Conservation (phyloP, 2,797 vertebrate species). For the Schizothorax lantsangensis region DNA sequence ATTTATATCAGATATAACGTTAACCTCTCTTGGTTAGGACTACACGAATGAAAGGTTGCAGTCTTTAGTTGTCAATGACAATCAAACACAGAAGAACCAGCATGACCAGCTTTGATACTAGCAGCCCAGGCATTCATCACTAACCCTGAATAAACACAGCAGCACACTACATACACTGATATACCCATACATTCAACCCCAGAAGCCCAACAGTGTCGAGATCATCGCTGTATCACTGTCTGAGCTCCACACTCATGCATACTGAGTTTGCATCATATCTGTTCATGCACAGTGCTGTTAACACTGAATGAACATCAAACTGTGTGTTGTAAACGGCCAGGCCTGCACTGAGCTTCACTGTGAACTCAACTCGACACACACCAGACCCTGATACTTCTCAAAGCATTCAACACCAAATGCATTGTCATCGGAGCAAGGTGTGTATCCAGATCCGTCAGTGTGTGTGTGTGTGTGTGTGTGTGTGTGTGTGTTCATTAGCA, state of each 20-base stretch:
- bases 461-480: neutral
- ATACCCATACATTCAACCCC: neutral
- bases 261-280: neutral
- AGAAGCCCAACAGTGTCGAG: neutral
- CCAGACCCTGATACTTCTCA: neutral
- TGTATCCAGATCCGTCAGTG: neutral
- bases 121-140: neutral
- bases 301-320: neutral
- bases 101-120: neutral
- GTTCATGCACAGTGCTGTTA: neutral
- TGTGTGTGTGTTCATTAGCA: conserved; percentile 26
- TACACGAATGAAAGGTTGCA: neutral
- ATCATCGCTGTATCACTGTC: neutral
- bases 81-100: neutral
- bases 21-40: neutral
- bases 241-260: neutral
- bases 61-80: neutral
- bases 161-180: neutral
- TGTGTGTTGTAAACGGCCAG: neutral
- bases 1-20: neutral
- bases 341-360: conserved; percentile 1
- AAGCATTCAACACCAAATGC: neutral
- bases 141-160: neutral
- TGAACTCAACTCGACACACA: neutral
- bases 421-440: neutral